These are phyloP conservation scores for Catocala fraxini DNA, from an alignment of 2,888 invertebrate species.

Conservation along the genomic window DNA sequence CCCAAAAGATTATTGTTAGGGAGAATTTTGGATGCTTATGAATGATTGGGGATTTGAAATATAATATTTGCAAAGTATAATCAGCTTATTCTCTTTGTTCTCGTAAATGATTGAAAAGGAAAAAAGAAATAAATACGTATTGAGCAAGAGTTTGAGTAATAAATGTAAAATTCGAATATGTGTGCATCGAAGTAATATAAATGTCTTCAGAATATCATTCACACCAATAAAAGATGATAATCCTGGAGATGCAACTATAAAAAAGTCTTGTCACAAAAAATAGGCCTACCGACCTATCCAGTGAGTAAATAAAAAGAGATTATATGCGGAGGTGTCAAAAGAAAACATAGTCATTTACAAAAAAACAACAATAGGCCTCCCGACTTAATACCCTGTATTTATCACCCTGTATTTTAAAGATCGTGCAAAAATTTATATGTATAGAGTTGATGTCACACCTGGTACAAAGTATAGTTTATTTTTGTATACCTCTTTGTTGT, in stretches of 20 bases:
- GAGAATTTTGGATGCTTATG: constrained; percentile 69
- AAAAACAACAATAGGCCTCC: constrained; percentile 38
- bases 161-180: too few relatives aligned
- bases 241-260: constrained; percentile 17
- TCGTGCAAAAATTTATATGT: constrained; percentile 25
- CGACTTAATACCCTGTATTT: constrained; percentile 41
- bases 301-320: constrained; percentile 48
- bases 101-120: constrained; percentile 17
- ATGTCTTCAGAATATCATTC: constrained; percentile 11
- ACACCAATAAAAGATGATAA: constrained; percentile 19
- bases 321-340: constrained; percentile 43
- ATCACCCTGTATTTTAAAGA: constrained; percentile 3
- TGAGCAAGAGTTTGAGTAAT: too few relatives aligned
- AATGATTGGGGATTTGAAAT: constrained; percentile 74
- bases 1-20: constrained; percentile 76
- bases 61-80: constrained; percentile 62
- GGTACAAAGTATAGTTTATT: constrained; percentile 24
- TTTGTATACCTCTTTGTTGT: constrained; percentile 7
- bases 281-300: constrained; percentile 14
- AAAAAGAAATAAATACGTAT: too few relatives aligned
- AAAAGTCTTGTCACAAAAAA: constrained; percentile 15
- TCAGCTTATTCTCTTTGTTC: constrained; percentile 49
- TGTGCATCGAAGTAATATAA: background rate
- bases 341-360: constrained; percentile 34
- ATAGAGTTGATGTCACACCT: constrained; percentile 17